phyloP scores from a whole-genome alignment of 2,888 invertebrate genomes.

The Biston stratarius region DNA sequence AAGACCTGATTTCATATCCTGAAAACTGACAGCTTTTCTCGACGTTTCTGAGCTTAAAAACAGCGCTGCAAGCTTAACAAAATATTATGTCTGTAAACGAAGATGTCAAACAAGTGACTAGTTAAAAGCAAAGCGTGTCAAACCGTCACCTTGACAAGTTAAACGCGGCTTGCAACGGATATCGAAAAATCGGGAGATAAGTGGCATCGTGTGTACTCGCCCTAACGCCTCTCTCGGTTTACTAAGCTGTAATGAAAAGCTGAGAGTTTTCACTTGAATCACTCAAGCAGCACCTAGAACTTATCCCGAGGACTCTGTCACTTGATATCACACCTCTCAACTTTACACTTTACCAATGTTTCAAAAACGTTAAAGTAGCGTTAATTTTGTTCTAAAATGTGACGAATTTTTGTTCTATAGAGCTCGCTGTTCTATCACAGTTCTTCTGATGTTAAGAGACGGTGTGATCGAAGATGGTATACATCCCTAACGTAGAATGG shows the following conservation, averaged over 20 bases:
- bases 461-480: too few species aligned
- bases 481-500: too few species aligned
- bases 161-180: conserved; percentile 52
- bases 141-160: conserved; percentile 50
- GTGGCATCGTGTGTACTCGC: conserved; percentile 48
- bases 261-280: conserved; percentile 10
- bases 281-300: neutral
- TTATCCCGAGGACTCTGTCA: neutral
- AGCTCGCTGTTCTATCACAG: too few species aligned
- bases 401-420: too few species aligned
- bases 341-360: too few species aligned
- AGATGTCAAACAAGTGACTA: conserved; percentile 31
- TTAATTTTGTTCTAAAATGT: too few species aligned
- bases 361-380: too few species aligned
- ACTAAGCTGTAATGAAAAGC: conserved; percentile 25
- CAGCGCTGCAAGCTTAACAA: neutral
- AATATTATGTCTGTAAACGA: conserved; percentile 8
- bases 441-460: too few species aligned
- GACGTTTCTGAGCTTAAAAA: neutral
- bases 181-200: conserved; percentile 57
- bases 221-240: conserved; percentile 47
- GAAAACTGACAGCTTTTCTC: neutral
- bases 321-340: neutral
- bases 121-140: conserved; percentile 14
- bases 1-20: too few species aligned